A percentile compares a stretch with the other conserved stretches of the same genome.
These are phyloP conservation scores for Pseudopipra pipra DNA, from an alignment of 2,113 vertebrate species.

Conservation along the genomic window DNA sequence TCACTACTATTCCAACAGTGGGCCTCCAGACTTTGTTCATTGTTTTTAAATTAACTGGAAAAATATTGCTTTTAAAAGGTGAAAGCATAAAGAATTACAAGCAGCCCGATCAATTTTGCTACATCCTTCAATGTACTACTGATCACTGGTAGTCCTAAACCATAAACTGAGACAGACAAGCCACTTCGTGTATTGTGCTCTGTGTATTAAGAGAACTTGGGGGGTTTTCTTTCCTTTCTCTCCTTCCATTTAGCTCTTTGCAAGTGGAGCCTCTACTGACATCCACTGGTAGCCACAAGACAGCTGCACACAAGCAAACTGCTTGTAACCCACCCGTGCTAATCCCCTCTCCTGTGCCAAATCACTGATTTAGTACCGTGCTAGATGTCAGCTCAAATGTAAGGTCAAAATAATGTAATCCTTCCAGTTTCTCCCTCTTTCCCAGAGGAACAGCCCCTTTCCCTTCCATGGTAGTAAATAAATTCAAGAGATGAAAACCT, in stretches of 20 bases:
- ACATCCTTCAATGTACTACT: background rate
- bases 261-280: conserved; percentile 58
- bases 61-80: conserved; percentile 16
- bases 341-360: conserved; percentile 38
- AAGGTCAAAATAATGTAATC: conserved; percentile 61
- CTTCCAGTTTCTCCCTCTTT: conserved; percentile 34
- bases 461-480: conserved; percentile 53
- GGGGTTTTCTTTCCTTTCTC: conserved; percentile 28
- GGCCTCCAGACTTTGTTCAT: background rate
- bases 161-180: background rate
- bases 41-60: conserved; percentile 36
- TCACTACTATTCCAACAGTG: background rate
- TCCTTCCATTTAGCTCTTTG: conserved; percentile 22
- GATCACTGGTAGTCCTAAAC: background rate
- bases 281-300: conserved; percentile 58
- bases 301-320: background rate
- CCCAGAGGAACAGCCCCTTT: conserved; percentile 9
- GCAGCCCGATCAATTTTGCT: background rate
- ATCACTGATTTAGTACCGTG: conserved; percentile 55
- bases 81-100: conserved; percentile 31
- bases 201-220: background rate
- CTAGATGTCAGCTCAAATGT: conserved; percentile 52
- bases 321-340: conserved; percentile 26
- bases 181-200: background rate
- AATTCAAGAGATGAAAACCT: conserved; percentile 56